Evolutionary conservation across 2,797 vertebrate genomes (phyloP), one percentile per base, ranked within the genome.

Genomic region (Etheostoma nigrum): DNA sequence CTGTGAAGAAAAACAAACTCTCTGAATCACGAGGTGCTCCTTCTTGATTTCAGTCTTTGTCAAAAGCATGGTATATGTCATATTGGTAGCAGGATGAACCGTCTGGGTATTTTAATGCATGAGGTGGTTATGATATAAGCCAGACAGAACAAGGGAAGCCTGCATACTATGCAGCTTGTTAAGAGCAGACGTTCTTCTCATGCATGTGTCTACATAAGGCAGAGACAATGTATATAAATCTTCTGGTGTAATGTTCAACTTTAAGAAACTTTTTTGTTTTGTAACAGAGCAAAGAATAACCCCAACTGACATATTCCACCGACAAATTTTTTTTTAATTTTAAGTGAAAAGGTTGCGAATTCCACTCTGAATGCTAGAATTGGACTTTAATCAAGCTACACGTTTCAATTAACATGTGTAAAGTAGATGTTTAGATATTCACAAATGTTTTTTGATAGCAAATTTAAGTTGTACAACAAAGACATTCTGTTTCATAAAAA

Each of bases 41-140:
- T 64, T 51, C 15, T 78, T 54, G n/a, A 60, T 48, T 4, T 36
- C 0, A 16, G 64, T 40, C 25, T 68, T 1, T n/a, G 25, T 59
- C 1, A 67, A 16, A 65, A 1, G 25, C 13, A 66, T 6, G 47
- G 14, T 21, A n/a, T 27, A 51, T 60, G 48, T 70, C 12, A 67
- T n/a, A 47, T 6, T 36, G 5, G 2, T 40, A 51, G 42, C 65
- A 10, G n/a, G 21, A 42, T 30, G 10, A 65, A 59, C 48, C 48
- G 5, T 5, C 11, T 1, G 49, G 30, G 42, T 69, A 57, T 51
- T 57, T 54, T 48, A 59, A 40, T 40, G 27, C 54, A 67, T 40
- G 27, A 83, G 64, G 65, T 80, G 75, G 59, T 63, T 18, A 53
- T 72, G 79, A 91, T 25, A 16, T 19, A 27, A 67, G 21, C 55